Evolutionary conservation across 23 tunicate genomes (phyloP).

Genomic region (Ciona savignyi): DNA sequence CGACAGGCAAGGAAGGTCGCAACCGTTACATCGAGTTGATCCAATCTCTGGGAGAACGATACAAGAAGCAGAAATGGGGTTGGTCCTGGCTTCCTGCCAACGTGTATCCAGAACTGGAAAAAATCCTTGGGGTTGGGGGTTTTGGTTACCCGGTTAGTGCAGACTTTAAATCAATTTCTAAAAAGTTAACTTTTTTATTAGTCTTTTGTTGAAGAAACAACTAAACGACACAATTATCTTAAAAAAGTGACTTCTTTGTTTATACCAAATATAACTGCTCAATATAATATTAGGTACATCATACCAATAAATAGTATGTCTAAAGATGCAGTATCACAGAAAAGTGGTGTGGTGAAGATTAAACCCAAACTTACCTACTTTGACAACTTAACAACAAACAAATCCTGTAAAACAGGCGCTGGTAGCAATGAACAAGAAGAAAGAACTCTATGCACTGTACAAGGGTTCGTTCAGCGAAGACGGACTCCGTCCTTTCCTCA

Average conservation of each 20-base stretch:
- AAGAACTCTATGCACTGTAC: slow-evolving; percentile 58
- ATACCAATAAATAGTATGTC: too few relatives aligned
- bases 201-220: background rate
- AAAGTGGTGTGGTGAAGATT: too few relatives aligned
- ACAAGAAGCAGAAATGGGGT: slow-evolving; percentile 97
- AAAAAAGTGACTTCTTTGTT: too few relatives aligned
- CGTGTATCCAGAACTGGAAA: slow-evolving; percentile 66
- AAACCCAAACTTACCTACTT: too few relatives aligned
- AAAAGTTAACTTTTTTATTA: slow-evolving; percentile 1
- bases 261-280: too few relatives aligned
- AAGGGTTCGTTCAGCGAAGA: slow-evolving; percentile 79
- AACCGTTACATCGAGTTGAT: slow-evolving; percentile 63
- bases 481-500: slow-evolving; percentile 63
- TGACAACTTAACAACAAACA: too few relatives aligned
- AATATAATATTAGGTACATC: too few relatives aligned
- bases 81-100: slow-evolving; percentile 89
- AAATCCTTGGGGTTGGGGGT: slow-evolving; percentile 72
- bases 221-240: too few relatives aligned
- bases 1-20: slow-evolving; percentile 67
- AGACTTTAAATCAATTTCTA: too few relatives aligned
- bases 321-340: too few relatives aligned
- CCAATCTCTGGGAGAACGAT: slow-evolving; percentile 57
- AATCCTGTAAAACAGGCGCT: too few relatives aligned
- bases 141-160: slow-evolving; percentile 84
- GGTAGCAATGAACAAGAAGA: slow-evolving; percentile 65